Evolutionary conservation across 2,888 invertebrate species (phyloP).

Genomic region (Oligia fasciuncula): DNA sequence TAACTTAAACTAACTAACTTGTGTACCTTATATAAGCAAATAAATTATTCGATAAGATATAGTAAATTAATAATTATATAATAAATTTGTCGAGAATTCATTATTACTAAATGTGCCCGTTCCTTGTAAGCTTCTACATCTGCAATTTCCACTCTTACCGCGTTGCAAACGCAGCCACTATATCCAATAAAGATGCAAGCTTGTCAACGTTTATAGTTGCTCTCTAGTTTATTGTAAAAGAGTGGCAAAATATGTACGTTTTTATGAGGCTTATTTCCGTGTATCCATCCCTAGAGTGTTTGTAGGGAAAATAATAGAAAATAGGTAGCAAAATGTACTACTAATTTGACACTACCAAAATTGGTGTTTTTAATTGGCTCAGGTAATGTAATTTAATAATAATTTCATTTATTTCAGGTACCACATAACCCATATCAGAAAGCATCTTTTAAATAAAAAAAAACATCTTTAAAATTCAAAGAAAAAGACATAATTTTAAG

Average conservation of each 20-base stretch:
- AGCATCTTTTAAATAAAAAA: too few relatives aligned
- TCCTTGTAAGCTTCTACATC: conserved; percentile 63
- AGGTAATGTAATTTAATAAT: too few relatives aligned
- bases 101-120: neutral
- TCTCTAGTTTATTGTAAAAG: conserved; percentile 57
- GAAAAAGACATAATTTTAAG: too few relatives aligned
- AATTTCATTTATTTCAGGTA: too few relatives aligned
- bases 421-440: too few relatives aligned
- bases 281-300: neutral
- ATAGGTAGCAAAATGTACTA: neutral
- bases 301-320: neutral
- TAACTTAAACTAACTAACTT: too few relatives aligned
- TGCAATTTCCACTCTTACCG: conserved; percentile 50
- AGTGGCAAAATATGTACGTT: conserved; percentile 42
- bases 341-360: neutral
- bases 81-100: conserved; percentile 6
- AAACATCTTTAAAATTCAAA: too few relatives aligned
- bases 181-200: conserved; percentile 82
- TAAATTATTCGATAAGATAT: too few relatives aligned
- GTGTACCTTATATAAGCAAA: too few relatives aligned
- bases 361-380: neutral
- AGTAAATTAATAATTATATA: too few relatives aligned
- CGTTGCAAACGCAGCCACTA: conserved; percentile 70
- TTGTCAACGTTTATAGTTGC: conserved; percentile 77
- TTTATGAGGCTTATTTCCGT: conserved; percentile 46